Conservation (phyloP, 2,797 vertebrate genomes). For the Amblyraja radiata region DNA sequence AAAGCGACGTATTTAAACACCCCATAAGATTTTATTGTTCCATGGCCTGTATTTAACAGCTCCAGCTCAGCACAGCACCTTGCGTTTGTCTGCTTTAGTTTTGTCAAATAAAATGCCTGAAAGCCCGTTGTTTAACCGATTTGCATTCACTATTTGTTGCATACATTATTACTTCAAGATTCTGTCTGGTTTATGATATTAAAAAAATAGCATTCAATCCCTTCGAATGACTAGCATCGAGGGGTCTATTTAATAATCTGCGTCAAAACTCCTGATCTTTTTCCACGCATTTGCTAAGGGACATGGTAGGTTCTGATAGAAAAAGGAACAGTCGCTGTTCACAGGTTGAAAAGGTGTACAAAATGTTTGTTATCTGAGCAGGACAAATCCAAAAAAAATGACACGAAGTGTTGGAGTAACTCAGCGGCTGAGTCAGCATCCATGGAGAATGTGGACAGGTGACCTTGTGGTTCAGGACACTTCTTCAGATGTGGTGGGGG, state of each 20-base stretch:
- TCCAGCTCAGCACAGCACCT: not conserved
- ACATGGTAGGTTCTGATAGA: not conserved
- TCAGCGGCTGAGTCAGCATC: too few relatives aligned
- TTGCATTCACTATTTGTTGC: conserved; percentile 3
- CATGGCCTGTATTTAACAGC: not conserved
- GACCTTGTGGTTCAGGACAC: too few relatives aligned
- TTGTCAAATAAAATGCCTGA: not conserved
- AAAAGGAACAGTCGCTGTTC: not conserved
- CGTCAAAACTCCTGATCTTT: not conserved
- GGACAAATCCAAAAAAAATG: too few relatives aligned
- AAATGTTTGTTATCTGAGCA: not conserved
- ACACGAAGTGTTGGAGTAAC: too few relatives aligned
- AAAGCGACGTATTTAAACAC: not conserved
- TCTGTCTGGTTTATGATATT: not conserved
- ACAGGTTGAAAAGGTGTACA: not conserved
- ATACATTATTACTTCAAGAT: not conserved
- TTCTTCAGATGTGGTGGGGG: too few relatives aligned
- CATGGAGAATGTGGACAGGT: too few relatives aligned
- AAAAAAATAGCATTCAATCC: not conserved
- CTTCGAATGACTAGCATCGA: not conserved
- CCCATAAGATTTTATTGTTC: not conserved
- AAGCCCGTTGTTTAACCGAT: not conserved
- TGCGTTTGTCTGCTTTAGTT: not conserved
- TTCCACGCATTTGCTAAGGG: not conserved
- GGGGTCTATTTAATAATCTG: not conserved